A percentile compares a stretch with the other conserved stretches of the same genome.
Evolutionary conservation across 2,888 invertebrate genomes (phyloP).

Genomic region (Lasius fuliginosus): DNA sequence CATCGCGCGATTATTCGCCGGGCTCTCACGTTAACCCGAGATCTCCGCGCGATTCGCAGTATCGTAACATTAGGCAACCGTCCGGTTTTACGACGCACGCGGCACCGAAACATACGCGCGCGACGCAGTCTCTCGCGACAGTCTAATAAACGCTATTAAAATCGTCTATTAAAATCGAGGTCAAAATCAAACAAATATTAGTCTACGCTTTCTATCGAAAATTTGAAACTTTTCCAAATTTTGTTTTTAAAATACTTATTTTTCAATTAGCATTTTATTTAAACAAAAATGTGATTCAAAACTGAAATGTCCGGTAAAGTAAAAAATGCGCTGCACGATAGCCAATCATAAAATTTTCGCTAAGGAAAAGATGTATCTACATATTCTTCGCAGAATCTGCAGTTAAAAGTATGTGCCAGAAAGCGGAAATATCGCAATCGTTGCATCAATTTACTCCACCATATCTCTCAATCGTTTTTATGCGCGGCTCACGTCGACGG

Average conservation of each 20-base stretch:
- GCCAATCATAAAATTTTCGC: not conserved
- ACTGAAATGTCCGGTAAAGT: not conserved
- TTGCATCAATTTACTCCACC: not conserved
- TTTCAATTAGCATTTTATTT: not conserved
- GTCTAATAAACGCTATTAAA: not conserved
- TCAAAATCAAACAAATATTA: not conserved
- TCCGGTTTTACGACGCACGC: conserved; percentile 28
- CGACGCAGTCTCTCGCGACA: not conserved
- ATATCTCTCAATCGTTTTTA: not conserved
- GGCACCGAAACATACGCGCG: not conserved
- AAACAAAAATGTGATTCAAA: not conserved
- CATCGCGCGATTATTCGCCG: conserved; percentile 57
- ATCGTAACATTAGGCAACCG: conserved; percentile 35
- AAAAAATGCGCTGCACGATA: not conserved
- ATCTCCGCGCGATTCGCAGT: conserved; percentile 39
- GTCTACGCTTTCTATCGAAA: not conserved
- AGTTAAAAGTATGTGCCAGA: not conserved
- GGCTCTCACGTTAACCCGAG: conserved; percentile 51
- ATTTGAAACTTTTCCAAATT: not conserved
- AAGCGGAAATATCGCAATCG: not conserved
- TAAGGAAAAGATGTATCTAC: not conserved
- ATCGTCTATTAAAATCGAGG: conserved; percentile 16
- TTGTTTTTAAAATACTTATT: not conserved
- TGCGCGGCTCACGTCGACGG: not conserved
- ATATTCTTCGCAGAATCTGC: not conserved